These are phyloP conservation scores for Aelia acuminata DNA, from an alignment of 2,888 invertebrate genomes.

Conservation along the genomic window DNA sequence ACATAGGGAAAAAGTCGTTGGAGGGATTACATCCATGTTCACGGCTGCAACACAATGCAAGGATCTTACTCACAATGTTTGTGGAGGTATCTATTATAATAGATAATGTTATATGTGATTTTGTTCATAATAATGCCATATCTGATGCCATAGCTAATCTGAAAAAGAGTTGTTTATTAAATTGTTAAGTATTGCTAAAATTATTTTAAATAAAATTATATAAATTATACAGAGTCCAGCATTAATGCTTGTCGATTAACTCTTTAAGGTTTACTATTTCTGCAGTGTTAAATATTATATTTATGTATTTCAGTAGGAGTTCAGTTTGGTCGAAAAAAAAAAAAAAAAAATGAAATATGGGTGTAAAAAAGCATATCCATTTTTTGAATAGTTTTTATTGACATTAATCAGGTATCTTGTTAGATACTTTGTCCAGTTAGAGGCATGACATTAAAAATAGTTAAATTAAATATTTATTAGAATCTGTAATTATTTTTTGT, in stretches of 20 bases:
- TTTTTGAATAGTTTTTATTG: too few species aligned
- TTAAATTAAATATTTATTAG: too few species aligned
- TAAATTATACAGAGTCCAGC: neutral
- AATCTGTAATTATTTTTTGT: too few species aligned
- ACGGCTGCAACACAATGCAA: slow-evolving; percentile 36
- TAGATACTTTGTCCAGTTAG: too few species aligned
- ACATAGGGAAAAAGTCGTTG: slow-evolving; percentile 36
- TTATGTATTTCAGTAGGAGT: too few species aligned
- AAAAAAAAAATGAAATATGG: too few species aligned
- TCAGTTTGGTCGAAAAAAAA: too few species aligned
- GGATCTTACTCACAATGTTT: slow-evolving; percentile 24
- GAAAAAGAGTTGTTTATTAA: neutral
- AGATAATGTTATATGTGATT: neutral
- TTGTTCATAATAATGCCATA: neutral
- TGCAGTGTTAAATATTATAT: too few species aligned
- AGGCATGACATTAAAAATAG: too few species aligned
- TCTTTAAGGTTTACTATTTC: too few species aligned
- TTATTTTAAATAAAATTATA: neutral
- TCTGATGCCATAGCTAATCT: neutral
- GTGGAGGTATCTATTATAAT: slow-evolving; percentile 22
- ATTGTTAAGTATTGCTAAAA: neutral
- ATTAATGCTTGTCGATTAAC: neutral
- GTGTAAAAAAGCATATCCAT: too few species aligned
- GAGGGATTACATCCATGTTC: slow-evolving; percentile 40
- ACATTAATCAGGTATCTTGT: too few species aligned